A percentile compares a stretch with the other conserved stretches of the same genome.
phyloP scores from a whole-genome alignment of 2,113 vertebrate genomes.

The Pristiophorus japonicus region DNA sequence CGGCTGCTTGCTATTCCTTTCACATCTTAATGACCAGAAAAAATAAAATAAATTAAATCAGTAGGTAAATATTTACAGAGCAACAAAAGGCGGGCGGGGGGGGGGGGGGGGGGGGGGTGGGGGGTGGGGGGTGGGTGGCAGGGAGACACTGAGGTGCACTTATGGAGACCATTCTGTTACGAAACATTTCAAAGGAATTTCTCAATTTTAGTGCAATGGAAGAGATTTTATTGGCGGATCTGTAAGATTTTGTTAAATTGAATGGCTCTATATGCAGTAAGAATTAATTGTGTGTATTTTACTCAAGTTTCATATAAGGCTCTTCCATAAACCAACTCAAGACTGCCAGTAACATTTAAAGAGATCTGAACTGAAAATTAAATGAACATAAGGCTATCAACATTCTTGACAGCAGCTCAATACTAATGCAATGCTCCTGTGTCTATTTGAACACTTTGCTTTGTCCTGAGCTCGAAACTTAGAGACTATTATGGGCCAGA shows the following conservation, averaged over 20 bases:
- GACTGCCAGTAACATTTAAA: not conserved
- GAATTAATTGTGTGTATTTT: not conserved
- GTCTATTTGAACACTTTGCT: not conserved
- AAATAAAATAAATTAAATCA: too few relatives aligned
- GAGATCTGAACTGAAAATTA: not conserved
- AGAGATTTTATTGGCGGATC: not conserved
- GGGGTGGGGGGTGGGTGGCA: too few relatives aligned
- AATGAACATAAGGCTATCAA: not conserved
- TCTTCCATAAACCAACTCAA: not conserved
- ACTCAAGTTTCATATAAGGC: not conserved
- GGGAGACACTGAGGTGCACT: too few relatives aligned
- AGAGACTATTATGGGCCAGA: not conserved
- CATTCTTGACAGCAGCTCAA: not conserved
- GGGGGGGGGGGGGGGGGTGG: too few relatives aligned
- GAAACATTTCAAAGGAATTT: not conserved
- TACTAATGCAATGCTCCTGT: not conserved
- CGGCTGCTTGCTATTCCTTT: too few relatives aligned
- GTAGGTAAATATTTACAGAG: too few relatives aligned
- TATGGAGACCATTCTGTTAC: not conserved
- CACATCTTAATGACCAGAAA: too few relatives aligned
- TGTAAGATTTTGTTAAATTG: not conserved
- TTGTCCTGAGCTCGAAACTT: not conserved
- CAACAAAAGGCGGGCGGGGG: too few relatives aligned
- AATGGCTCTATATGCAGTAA: not conserved
- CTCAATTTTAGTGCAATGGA: not conserved